Percentiles rank a stretch among this genome's conserved stretches.
phyloP scores from a whole-genome alignment of 2,113 vertebrate genomes.

The Pangasianodon gigas region DNA sequence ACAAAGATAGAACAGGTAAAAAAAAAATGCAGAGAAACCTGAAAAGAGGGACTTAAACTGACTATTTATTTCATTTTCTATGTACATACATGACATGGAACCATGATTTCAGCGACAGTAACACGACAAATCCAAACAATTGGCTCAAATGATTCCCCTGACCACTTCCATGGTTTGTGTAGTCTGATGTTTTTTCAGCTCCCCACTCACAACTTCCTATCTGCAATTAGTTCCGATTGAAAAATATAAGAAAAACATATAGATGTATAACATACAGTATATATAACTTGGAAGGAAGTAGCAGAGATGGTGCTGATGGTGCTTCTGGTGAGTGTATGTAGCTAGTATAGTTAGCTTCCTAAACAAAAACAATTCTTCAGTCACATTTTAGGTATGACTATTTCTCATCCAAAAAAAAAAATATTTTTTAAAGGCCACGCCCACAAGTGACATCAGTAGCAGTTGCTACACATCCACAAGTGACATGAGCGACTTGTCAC shows the following conservation, averaged over 20 bases:
- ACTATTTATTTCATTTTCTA: neutral
- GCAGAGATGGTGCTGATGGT: neutral
- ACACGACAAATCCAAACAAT: neutral
- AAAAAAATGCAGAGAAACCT: constrained; percentile 17
- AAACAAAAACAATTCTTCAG: neutral
- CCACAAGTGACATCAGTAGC: too few relatives aligned
- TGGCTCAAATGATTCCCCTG: neutral
- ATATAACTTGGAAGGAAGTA: neutral
- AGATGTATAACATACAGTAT: neutral
- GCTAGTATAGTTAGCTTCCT: neutral
- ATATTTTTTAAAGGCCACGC: neutral
- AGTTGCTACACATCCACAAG: neutral
- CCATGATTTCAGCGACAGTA: neutral
- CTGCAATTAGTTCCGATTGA: neutral
- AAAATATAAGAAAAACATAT: neutral
- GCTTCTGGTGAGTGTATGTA: neutral
- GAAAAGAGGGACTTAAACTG: neutral
- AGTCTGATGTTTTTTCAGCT: neutral
- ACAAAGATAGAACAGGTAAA: constrained; percentile 21
- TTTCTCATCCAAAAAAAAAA: neutral
- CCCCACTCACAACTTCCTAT: neutral
- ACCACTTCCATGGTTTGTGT: neutral
- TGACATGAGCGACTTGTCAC: neutral
- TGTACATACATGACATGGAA: neutral
- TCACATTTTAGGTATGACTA: neutral